These are phyloP conservation scores for Eueides isabella DNA, from an alignment of 1,140 invertebrate species.

Conservation along the genomic window DNA sequence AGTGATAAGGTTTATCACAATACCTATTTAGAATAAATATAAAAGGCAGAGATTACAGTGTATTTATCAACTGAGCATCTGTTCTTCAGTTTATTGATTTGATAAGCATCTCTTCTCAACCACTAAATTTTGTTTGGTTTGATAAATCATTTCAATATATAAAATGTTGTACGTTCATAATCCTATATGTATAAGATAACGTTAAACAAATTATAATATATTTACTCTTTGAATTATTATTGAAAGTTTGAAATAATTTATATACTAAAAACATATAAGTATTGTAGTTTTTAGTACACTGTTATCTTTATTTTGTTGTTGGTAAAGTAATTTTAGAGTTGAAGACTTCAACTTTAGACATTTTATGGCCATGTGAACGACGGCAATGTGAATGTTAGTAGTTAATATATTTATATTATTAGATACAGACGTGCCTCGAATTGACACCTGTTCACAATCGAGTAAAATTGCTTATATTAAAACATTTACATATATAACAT, in stretches of 20 bases:
- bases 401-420: not conserved
- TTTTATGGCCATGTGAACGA: not conserved
- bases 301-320: constrained; percentile 35
- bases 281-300: not conserved
- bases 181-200: too few relatives aligned
- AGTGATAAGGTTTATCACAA: not conserved
- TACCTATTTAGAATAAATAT: not conserved
- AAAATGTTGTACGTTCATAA: too few relatives aligned
- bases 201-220: too few relatives aligned
- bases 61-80: not conserved
- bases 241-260: too few relatives aligned
- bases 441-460: not conserved
- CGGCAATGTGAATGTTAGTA: not conserved
- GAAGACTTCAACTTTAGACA: not conserved
- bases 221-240: too few relatives aligned
- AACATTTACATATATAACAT: too few relatives aligned
- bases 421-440: not conserved
- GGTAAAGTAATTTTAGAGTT: constrained; percentile 34
- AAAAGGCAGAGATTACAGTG: not conserved
- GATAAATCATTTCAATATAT: too few relatives aligned
- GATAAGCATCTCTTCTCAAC: too few relatives aligned
- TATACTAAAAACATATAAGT: constrained; percentile 13
- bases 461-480: too few relatives aligned
- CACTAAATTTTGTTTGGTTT: too few relatives aligned
- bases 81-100: too few relatives aligned